Evolutionary conservation across 1,140 invertebrate species (phyloP).

Genomic region (Stenopsyche tienmushanensis): DNA sequence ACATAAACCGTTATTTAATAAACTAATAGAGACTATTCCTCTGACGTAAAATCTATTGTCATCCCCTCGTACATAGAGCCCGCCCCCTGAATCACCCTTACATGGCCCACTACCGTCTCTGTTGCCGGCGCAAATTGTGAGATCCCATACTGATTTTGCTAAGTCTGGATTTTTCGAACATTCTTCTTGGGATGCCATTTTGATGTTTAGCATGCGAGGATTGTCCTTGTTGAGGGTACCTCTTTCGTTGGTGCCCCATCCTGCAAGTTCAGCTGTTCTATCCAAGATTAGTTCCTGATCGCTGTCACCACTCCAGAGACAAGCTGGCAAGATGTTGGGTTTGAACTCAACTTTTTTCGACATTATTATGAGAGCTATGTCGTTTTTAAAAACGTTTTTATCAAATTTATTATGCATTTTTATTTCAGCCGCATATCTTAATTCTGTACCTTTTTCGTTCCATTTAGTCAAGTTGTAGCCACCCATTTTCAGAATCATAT

Average conservation of each 20-base stretch:
- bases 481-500: too few relatives aligned
- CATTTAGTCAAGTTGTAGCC: too few relatives aligned
- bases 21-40: constrained; percentile 52
- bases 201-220: constrained; percentile 56
- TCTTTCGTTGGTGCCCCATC: constrained; percentile 61
- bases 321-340: constrained; percentile 46
- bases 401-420: constrained; percentile 48
- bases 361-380: constrained; percentile 25
- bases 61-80: constrained; percentile 52
- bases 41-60: constrained; percentile 54
- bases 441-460: constrained; percentile 43
- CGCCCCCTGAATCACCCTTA: constrained; percentile 61
- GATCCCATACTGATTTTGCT: too few relatives aligned
- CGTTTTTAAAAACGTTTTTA: constrained; percentile 42
- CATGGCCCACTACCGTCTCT: constrained; percentile 59
- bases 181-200: constrained; percentile 56
- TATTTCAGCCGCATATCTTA: constrained; percentile 43
- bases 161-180: too few relatives aligned
- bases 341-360: constrained; percentile 6
- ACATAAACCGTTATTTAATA: constrained; percentile 49
- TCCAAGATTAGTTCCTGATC: constrained; percentile 48
- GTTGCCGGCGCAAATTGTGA: constrained; percentile 58
- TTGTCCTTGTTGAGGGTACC: constrained; percentile 50
- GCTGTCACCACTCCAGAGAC: constrained; percentile 48
- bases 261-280: constrained; percentile 52